Base-by-base conservation (phyloP, 2,797 vertebrate genomes). In the Helarctos malayanus region DNA sequence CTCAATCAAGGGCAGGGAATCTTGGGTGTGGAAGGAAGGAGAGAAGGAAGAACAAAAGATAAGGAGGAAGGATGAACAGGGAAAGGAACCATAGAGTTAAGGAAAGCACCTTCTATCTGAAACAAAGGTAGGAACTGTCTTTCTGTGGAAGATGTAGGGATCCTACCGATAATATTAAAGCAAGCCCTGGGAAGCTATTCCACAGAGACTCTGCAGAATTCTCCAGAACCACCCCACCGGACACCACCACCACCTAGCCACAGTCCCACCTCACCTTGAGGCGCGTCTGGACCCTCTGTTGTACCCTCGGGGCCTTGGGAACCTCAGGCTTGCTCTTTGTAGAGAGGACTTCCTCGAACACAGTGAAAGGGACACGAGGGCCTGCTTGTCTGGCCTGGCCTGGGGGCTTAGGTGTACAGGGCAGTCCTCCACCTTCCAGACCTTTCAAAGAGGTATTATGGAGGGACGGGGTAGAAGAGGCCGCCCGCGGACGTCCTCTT, bases 281-380 rank as follows among this genome's bases (percentile, higher is more conserved):
- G 5, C 98, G 98, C 0, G 99, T 99, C 89, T 99, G 99, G 83
- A 98, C 99, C 59, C 98, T 98, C 41, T 98, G 97, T 3, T n/a
- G 90, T 11, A 63, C 98, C 97, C 97, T 99, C 38, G 99, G 99
- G 0, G 99, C 99, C 47, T 98, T 99, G 6, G 99, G 99, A 68
- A 99, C 99, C n/a, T 94, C 96, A 5, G 97, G 78, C 81, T 98
- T 99, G 94, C 97, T 56, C 52, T 98, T 98, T 4, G 92, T 83
- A 0, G 98, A 98, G 12, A 94, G 98, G 65, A 93, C 80, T 59
- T 99, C 99, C 57, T 99, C 99, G 98, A 99, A 99, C 89, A 99
- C 99, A 0, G 99, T 98, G 97, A 99, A 99, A 13, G 99, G 98
- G 5, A 98, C 95, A 83, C 82, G 96, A 83, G 93, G 41, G 7